These are phyloP conservation scores for Ovis aries DNA, from an alignment of 2,113 vertebrate species.

Conservation along the genomic window ARS-UI_Ramb_v3.0 NC_056059.1:7580501-7581000, in stretches of 20 bases:
- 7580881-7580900: not conserved
- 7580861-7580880: not conserved
- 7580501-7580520: not conserved
- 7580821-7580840: not conserved
- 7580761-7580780: not conserved
- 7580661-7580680: not conserved
- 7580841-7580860: not conserved
- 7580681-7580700: not conserved
- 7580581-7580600: not conserved
- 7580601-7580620: not conserved
- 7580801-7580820: not conserved
- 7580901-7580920: not conserved
- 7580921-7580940: slow-evolving; percentile 18
- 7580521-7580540: not conserved
- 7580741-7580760: not conserved
- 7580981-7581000: slow-evolving; percentile 25
- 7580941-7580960: not conserved
- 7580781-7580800: not conserved
- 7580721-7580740: not conserved
- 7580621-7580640: not conserved
- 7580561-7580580: not conserved
- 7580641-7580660: not conserved
- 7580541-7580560: not conserved
- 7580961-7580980: slow-evolving; percentile 49
- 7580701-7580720: not conserved